Conservation (phyloP, 2,797 vertebrate genomes). For the Cossypha dichroa region DNA sequence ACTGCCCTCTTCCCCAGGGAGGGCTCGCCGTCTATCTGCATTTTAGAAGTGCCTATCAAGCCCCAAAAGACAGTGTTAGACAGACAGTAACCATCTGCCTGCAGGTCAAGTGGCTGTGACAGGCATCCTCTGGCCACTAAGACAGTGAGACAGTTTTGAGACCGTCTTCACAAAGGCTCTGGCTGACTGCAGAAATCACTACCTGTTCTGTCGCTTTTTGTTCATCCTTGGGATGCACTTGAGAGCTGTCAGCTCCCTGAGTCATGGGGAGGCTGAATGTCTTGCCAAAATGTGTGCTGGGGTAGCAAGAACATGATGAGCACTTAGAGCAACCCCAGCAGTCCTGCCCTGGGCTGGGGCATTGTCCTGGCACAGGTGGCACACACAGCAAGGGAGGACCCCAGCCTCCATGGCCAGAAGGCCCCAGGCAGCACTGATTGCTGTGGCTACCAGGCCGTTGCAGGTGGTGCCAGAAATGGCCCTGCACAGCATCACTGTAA, state of each 20-base stretch:
- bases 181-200: background rate
- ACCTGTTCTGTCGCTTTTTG: background rate
- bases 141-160: background rate
- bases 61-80: background rate
- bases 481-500: rapidly evolving
- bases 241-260: conserved; percentile 24
- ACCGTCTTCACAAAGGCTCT: background rate
- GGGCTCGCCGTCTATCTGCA: rapidly evolving
- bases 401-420: background rate
- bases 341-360: background rate
- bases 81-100: conserved; percentile 39
- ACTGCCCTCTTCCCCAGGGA: background rate
- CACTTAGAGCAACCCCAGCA: background rate
- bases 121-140: background rate
- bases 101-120: conserved; percentile 39
- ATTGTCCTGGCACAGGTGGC: background rate
- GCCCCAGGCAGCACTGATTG: background rate
- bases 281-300: background rate
- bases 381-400: rapidly evolving
- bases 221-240: conserved; percentile 43
- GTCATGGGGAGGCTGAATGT: rapidly evolving
- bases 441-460: background rate
- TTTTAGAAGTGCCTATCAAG: background rate
- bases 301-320: background rate
- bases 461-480: background rate